Evolutionary conservation across 1,140 invertebrate genomes (phyloP).

Genomic region (Lutraria rhynchaena): DNA sequence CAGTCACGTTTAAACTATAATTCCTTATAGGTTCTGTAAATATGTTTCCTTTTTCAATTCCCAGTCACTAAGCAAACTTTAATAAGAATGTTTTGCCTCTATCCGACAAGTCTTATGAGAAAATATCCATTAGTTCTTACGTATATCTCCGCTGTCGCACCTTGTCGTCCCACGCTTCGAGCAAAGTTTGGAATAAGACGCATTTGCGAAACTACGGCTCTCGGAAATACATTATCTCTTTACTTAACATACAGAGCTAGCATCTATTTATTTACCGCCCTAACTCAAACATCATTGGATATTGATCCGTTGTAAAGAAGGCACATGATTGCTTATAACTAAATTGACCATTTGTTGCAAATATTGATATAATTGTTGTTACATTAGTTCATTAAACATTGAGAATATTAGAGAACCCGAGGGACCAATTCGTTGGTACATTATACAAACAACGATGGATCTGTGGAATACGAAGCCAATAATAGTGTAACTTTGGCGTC

Average conservation of each 20-base stretch:
- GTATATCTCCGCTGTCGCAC: no score
- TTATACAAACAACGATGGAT: conserved; percentile 8
- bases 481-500: neutral
- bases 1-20: no score
- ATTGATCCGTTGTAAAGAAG: conserved; percentile 9
- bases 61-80: no score
- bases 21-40: no score
- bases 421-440: conserved; percentile 17
- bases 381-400: conserved; percentile 55
- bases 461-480: neutral
- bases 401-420: conserved; percentile 13
- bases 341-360: conserved; percentile 45
- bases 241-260: conserved; percentile 1
- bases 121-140: no score
- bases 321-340: conserved; percentile 14
- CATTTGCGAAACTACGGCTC: no score
- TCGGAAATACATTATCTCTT: no score
- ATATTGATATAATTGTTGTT: conserved; percentile 47
- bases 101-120: no score
- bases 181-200: no score
- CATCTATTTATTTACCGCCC: conserved; percentile 18
- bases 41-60: no score
- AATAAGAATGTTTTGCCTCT: no score
- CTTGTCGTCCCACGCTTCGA: no score
- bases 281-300: conserved; percentile 8